Conservation (phyloP, 2,113 vertebrate species). For the Porphyrio hochstetteri region DNA sequence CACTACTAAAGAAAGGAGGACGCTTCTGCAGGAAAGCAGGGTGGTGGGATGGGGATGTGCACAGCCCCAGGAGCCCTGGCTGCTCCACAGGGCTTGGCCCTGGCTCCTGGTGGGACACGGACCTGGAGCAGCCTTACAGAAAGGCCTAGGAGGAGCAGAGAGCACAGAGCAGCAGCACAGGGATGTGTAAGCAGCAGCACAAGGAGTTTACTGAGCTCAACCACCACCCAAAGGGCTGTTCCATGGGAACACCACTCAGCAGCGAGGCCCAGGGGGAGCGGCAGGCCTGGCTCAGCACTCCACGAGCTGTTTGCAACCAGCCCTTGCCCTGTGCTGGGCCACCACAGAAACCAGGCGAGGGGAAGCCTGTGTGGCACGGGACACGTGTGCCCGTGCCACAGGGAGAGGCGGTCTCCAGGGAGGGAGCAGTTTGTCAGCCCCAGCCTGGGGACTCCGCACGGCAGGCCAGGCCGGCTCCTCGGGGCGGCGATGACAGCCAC, state of each 20-base stretch:
- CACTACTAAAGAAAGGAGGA: not conserved
- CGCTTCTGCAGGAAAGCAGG: not conserved
- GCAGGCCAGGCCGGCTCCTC: not conserved
- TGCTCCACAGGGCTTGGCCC: not conserved
- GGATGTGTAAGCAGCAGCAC: accelerated
- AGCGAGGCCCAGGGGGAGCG: not conserved
- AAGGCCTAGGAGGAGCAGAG: not conserved
- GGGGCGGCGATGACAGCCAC: not conserved
- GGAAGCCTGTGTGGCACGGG: not conserved
- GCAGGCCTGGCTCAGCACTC: not conserved
- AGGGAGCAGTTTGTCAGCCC: not conserved
- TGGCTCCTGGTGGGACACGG: not conserved
- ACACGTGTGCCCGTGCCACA: accelerated
- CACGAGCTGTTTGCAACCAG: not conserved
- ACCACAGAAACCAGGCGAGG: not conserved
- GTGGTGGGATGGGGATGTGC: not conserved
- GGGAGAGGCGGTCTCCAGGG: accelerated
- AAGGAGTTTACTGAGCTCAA: not conserved
- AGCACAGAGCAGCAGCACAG: accelerated
- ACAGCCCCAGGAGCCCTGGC: not conserved
- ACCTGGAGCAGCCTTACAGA: not conserved
- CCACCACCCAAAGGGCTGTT: not conserved
- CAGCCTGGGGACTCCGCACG: not conserved
- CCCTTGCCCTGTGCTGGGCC: not conserved
- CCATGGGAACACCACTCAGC: not conserved